phyloP scores from a whole-genome alignment of 2,797 vertebrate genomes.

The Yasuhikotakia modesta region DNA sequence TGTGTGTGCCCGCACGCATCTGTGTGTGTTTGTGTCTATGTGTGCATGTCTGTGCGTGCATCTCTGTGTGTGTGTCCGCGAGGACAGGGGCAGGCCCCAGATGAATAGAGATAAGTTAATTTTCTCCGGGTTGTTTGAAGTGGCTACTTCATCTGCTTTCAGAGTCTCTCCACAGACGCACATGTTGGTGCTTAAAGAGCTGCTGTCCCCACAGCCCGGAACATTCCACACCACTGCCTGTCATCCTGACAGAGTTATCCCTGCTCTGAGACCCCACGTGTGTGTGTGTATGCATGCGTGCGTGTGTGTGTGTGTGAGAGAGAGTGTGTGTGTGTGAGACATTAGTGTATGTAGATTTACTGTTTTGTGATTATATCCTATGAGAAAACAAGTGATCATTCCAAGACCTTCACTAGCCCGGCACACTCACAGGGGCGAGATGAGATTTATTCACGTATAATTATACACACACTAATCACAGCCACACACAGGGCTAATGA shows the following conservation, averaged over 20 bases:
- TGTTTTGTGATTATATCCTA: conserved; percentile 36
- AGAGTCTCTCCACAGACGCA: conserved; percentile 71
- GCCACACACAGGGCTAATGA: conserved; percentile 44
- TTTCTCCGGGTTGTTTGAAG: conserved; percentile 88
- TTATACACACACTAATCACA: conserved; percentile 40
- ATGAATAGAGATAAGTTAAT: conserved; percentile 86
- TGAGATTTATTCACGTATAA: conserved; percentile 45
- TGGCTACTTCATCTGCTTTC: conserved; percentile 81
- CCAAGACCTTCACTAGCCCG: conserved; percentile 43
- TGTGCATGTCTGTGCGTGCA: neutral
- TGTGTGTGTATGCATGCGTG: too few species aligned
- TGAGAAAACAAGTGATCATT: conserved; percentile 25
- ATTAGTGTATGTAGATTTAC: conserved; percentile 44
- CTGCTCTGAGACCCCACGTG: conserved; percentile 68
- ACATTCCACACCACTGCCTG: conserved; percentile 71
- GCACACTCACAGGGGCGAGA: conserved; percentile 23
- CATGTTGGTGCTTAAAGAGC: conserved; percentile 73
- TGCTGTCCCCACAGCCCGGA: conserved; percentile 60
- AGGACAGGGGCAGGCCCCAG: conserved; percentile 70
- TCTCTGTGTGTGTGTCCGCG: conserved; percentile 47
- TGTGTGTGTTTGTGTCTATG: neutral
- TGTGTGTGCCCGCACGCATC: too few species aligned
- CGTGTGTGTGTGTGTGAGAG: conserved; percentile 10
- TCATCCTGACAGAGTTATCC: conserved; percentile 77
- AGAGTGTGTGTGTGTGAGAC: neutral